A percentile compares a stretch with the other conserved stretches of the same genome.
phyloP scores from a whole-genome alignment of 1,140 invertebrate species.

The Nebria ingens region DNA sequence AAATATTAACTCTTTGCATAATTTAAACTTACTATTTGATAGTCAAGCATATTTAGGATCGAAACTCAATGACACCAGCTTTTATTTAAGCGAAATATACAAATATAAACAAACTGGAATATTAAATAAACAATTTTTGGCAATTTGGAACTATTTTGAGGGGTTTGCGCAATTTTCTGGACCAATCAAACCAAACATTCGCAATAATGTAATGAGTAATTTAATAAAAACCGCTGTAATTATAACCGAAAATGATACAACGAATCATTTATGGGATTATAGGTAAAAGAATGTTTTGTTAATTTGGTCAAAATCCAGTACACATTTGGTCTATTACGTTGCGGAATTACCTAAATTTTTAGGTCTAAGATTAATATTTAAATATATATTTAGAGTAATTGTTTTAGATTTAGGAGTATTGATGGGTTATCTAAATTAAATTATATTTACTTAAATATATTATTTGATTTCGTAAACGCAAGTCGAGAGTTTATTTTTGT shows the following conservation, averaged over 20 bases:
- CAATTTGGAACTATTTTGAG: neutral
- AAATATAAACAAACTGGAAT: neutral
- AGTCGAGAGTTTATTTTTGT: neutral
- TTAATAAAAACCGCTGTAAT: neutral
- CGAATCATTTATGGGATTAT: neutral
- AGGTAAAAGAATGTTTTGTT: too few species aligned
- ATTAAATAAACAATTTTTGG: neutral
- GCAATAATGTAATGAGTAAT: neutral
- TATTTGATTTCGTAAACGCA: neutral
- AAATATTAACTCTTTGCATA: neutral
- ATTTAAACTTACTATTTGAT: neutral
- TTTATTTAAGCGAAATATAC: neutral
- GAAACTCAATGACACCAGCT: neutral
- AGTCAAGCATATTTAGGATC: neutral
- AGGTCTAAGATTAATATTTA: too few species aligned
- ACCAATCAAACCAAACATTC: neutral
- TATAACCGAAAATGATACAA: neutral
- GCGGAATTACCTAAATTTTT: neutral
- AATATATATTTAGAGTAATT: neutral
- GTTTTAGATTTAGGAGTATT: neutral
- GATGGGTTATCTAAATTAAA: neutral
- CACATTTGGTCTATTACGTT: too few species aligned
- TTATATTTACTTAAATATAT: neutral
- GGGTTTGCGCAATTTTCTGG: neutral
- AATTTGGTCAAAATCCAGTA: too few species aligned